Evolutionary conservation across 2,888 invertebrate genomes (phyloP), one percentile per base, ranked within the genome.

Genomic region (Eupithecia vulgata): DNA sequence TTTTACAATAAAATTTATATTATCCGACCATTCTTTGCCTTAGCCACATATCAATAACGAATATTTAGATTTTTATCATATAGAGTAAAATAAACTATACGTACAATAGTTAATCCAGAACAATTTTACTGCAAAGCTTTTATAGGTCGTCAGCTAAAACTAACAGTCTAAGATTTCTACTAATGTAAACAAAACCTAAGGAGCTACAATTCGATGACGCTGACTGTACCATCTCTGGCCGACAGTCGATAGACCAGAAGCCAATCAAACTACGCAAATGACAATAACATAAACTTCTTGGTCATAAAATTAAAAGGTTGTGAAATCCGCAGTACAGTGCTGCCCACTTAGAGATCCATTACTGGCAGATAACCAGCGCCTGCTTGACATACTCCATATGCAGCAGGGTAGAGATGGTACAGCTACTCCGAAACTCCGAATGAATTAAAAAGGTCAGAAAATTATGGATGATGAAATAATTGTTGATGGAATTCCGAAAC

Each of bases 271-370:
- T 68, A 48, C 8, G 68, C 62, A 70, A 72, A 74, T 69, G 71
- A 78, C 76, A 78, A 78, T 79, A 76, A 73, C 69, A 72, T 77
- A 75, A 78, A 73, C 72, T 70, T 72, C 66, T 48, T n/a, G 35
- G 76, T 45, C 70, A 72, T 79, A 75, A 77, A 79, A 78, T 72
- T 79, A 76, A 79, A 76, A 78, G 76, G 78, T 76, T 74, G 71
- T 71, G 76, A 74, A 79, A 78, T 78, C 79, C 78, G 76, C 74
- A 74, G 10, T 57, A 57, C 57, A 57, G 57, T 57, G 57, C 76
- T 72, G 71, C 75, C 75, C 76, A 78, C 76, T 76, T 76, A 75
- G 72, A 67, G 57, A 72, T 73, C 72, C 77, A 79, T 79, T 79
- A 79, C 67, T 7, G 59, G 72, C 70, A 73, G 73, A 76, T 77